phyloP scores from a whole-genome alignment of 2,888 invertebrate species.

The Leptinotarsa haldemani region DNA sequence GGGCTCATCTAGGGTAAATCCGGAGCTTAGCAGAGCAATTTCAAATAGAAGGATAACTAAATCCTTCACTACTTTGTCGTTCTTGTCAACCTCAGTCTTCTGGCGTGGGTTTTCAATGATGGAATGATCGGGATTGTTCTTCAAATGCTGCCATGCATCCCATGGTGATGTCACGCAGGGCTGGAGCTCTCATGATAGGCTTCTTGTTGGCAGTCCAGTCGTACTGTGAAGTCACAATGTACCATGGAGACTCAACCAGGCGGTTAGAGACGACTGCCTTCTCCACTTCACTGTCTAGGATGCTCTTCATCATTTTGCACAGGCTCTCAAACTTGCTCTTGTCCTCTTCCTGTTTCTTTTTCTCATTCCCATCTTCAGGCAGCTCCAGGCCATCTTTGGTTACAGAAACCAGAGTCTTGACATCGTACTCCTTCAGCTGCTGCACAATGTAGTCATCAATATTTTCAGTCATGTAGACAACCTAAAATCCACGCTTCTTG shows the following conservation, averaged over 20 bases:
- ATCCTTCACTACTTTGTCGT: slow-evolving; percentile 98
- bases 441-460: slow-evolving; percentile 99
- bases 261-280: slow-evolving; percentile 96
- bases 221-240: slow-evolving; percentile 98
- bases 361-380: slow-evolving; percentile 96
- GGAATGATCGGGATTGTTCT: slow-evolving; percentile 96
- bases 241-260: slow-evolving; percentile 97
- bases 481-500: slow-evolving; percentile 97
- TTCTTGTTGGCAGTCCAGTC: slow-evolving; percentile 99
- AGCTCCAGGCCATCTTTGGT: slow-evolving; percentile 98
- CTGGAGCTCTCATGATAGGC: slow-evolving; percentile 99
- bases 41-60: slow-evolving; percentile 95
- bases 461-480: slow-evolving; percentile 98
- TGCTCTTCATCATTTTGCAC: slow-evolving; percentile 95
- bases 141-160: slow-evolving; percentile 99
- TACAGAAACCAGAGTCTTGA: slow-evolving; percentile 94
- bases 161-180: slow-evolving; percentile 98
- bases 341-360: slow-evolving; percentile 95
- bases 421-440: slow-evolving; percentile 98
- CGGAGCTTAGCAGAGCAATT: slow-evolving; percentile 95
- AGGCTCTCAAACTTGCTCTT: slow-evolving; percentile 81
- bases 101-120: slow-evolving; percentile 91
- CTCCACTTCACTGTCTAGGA: slow-evolving; percentile 97
- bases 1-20: slow-evolving; percentile 96
- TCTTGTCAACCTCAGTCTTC: slow-evolving; percentile 96